Base-by-base conservation (phyloP, 2,888 invertebrate genomes). In the Calliopum simillimum region DNA sequence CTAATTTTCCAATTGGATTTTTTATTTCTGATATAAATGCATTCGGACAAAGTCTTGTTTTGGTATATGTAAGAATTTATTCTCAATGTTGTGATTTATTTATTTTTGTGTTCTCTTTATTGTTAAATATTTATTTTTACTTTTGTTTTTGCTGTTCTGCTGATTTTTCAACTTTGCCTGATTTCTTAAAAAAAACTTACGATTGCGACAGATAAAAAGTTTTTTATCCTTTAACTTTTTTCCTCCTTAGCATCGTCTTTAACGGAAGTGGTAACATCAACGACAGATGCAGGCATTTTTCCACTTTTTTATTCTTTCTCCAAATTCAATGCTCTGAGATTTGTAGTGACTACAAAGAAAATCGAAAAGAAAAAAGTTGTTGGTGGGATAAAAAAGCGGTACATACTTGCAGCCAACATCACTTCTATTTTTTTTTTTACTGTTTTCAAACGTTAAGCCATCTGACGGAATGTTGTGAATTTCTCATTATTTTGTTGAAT, bases 401-500 rank as follows among this genome's bases (percentile, higher is more conserved):
- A 47, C 13, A 25, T 33, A 16, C 33, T 46, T 56, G 58, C 66
- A 56, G 25, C 41, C 44, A 44, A 66, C 66, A 21, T 66, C 23
- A 51, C 11, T 16, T 19, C 44, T 16, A 21, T 25, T 6, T 53
- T 44, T 16, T 51, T 16, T 6, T 12, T 33, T 33, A 6, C 23
- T 12, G 58, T 21, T n/a, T 33, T n/a, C n/a, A 19, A 16, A 23
- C 55, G 19, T 16, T 16, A 19, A 58, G 64, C 68, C 65, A 68
- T 58, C 68, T 58, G 61, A 58, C 64, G 64, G 58, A 64, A 58
- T 71, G 59, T 58, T 59, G 58, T 71, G 68, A 43, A 58, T 68
- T 68, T 71, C 71, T 65, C 68, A 71, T 71, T 71, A 71, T 68
- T 65, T 68, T 65, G 68, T 68, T 68, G 65, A 71, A 71, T 71